Base-by-base conservation (phyloP, 2,888 invertebrate species). In the Eumacrocentrus americanus region DNA sequence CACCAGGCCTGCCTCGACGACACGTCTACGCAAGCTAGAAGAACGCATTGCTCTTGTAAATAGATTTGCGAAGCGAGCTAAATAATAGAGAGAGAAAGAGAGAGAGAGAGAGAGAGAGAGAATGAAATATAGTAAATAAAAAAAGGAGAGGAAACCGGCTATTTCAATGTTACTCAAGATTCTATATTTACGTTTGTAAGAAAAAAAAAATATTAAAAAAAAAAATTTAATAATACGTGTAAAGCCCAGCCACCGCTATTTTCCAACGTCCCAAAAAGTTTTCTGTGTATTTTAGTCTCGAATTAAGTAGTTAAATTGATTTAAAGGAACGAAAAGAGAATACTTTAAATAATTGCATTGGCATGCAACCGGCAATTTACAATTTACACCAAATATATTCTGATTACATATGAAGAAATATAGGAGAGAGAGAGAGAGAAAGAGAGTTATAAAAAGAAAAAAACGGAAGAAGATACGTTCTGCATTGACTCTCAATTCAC, bases 21-120 rank as follows among this genome's bases (percentile, higher is more conserved):
- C 57, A 76, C 73, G 67, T 78, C 75, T 69, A 77, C 75, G 70
- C 77, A 77, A 74, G 75, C 78, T 78, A 75, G 69, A 78, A 76
- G 68, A 73, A 77, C 67, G 70, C 70, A 66, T 66, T 68, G 61
- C 60, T 63, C 38, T 67, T 63, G 60, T 72, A 68, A 72, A 69
- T 68, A 59, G 61, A 48, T 62, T 59, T 66, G 25, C 12, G 42
- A 48, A 60, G 44, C 59, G 53, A 60, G 57, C 46, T 51, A 62
- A 53, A 53, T 50, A 56, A 18, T 37, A 47, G 23, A 47, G 12
- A 42, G 38, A 56, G 37, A 29, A 23, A 40, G 44, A 50, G 18
- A 35, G 23, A 44, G 35, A 35, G 23, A 29, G 22, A 37, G 35
- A 35, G 52, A 22, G 34, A 23, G 22, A 52, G 22, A 16, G 14